Evolutionary conservation across 64 coral and sea anemone genomes (phyloP), one percentile per base, ranked within the genome.

Genomic region (Porites australiensis): DNA sequence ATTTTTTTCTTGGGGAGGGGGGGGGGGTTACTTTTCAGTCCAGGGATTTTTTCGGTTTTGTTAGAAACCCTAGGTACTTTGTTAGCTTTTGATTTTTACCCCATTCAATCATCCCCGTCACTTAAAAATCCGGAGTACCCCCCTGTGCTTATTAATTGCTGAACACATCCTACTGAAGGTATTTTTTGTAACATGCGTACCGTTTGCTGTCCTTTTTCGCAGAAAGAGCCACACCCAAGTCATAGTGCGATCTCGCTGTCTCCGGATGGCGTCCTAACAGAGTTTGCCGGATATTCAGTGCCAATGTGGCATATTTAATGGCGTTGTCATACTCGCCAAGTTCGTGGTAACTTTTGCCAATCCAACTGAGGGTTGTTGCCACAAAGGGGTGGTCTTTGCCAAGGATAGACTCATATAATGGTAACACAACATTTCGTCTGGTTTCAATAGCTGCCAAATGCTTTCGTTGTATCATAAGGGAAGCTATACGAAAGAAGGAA

Each of bases 261-360:
- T 89, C 87, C 72, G 77, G 74, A 21, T 89, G 87, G 15, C 47
- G 48, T 53, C 61, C 89, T 13, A 91, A 65, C 52, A 91, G 51
- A 5, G 14, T 44, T 13, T 43, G 15, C 4, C 77, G 78, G 64
- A 91, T 82, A 22, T 46, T 27, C 23, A 82, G 37, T 50, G 89
- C 77, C 58, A 18, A 21, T 0, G 12, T 46, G 14, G 64, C 80
- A 62, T 82, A 90, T 58, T 82, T 72, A 50, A 90, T 70, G 50
- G 89, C 89, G n/a, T 71, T 45, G 23, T 72, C 66, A 62, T 82
- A 82, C 1, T 90, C 89, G 19, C 77, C 89, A 8, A 72, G 55
- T 6, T 60, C 89, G 6, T 82, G 50, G 52, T 90, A 90, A 58
- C 70, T 82, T 16, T 82, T 82, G 2, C 62, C 89, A 45, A 90